Conservation (phyloP, 2,888 invertebrate genomes). For the Lochmaea capreae region DNA sequence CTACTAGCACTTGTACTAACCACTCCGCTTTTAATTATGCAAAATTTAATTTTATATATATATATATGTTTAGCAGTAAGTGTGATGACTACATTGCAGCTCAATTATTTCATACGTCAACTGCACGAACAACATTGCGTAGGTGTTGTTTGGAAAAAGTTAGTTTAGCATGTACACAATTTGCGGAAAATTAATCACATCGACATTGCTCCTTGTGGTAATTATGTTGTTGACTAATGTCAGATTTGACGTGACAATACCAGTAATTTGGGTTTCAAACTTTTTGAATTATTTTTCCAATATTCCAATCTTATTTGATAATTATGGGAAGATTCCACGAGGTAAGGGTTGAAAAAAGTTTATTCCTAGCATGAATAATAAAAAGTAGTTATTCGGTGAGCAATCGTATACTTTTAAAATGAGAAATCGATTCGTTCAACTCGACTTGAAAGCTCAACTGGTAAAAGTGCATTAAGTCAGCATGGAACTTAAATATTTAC, state of each 20-base stretch:
- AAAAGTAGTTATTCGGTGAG: neutral
- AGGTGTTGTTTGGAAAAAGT: constrained; percentile 11
- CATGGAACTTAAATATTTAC: neutral
- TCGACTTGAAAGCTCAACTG: neutral
- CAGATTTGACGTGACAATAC: too few species aligned
- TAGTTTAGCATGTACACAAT: neutral
- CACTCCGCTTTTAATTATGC: constrained; percentile 9
- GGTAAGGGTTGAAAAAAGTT: too few species aligned
- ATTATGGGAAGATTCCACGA: too few species aligned
- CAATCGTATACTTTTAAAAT: neutral
- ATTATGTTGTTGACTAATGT: too few species aligned
- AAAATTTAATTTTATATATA: constrained; percentile 4
- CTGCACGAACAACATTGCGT: neutral
- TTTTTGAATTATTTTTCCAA: too few species aligned
- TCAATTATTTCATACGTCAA: constrained; percentile 15
- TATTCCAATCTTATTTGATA: too few species aligned
- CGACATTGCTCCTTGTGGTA: neutral
- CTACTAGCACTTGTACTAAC: constrained; percentile 2
- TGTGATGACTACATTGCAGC: constrained; percentile 11
- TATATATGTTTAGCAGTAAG: constrained; percentile 6
- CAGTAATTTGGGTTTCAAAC: too few species aligned
- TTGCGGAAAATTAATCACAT: neutral
- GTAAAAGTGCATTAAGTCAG: neutral
- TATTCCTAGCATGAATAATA: neutral
- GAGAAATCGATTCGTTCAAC: neutral